Evolutionary conservation across 1,140 invertebrate genomes (phyloP).

Genomic region (Conus betulinus): DNA sequence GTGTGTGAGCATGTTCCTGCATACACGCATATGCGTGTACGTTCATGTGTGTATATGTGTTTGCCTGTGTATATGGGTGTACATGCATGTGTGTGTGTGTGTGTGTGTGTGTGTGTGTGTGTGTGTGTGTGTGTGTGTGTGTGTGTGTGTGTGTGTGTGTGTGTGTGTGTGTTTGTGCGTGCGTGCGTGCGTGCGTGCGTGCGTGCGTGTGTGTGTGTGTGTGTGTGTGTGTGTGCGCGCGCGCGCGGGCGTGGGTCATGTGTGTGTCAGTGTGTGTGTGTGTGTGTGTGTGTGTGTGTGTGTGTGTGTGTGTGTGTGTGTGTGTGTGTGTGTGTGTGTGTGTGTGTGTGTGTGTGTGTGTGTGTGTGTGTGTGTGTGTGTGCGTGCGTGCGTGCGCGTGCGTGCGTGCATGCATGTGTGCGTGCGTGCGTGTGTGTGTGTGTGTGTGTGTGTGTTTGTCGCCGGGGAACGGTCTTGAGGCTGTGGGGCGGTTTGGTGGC

Average conservation of each 20-base stretch:
- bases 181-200: not conserved
- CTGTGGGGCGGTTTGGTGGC: no score
- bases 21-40: no score
- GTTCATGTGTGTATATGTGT: not conserved
- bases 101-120: not conserved
- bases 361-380: not conserved
- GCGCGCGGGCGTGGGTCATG: not conserved
- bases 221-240: not conserved
- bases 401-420: not conserved
- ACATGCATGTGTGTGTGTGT: not conserved
- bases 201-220: slow-evolving; percentile 1
- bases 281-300: not conserved
- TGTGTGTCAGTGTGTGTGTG: not conserved
- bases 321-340: not conserved
- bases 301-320: not conserved
- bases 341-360: not conserved
- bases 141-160: not conserved
- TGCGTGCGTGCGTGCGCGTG: not conserved
- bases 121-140: not conserved
- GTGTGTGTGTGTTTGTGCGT: not conserved
- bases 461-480: no score
- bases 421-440: not conserved
- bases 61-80: not conserved
- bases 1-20: no score
- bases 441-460: no score